Evolutionary conservation across 2,888 invertebrate species (phyloP).

Genomic region (Platynereis dumerilii): DNA sequence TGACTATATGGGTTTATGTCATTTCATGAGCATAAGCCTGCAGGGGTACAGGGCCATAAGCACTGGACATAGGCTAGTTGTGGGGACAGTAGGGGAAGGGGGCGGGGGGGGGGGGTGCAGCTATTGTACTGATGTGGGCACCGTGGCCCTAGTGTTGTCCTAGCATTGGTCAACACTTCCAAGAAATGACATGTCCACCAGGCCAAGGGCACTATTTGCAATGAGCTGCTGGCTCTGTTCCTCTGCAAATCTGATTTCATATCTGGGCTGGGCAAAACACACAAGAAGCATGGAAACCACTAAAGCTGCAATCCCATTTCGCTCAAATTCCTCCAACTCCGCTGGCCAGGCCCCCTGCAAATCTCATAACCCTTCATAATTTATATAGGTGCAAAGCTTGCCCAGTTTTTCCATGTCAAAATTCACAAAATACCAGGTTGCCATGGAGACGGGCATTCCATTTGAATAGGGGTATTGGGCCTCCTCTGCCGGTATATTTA

Average conservation of each 20-base stretch:
- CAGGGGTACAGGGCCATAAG: too few relatives aligned
- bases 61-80: too few relatives aligned
- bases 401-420: constrained; percentile 6
- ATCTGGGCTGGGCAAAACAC: not conserved
- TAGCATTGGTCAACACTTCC: too few relatives aligned
- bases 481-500: constrained; percentile 2
- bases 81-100: too few relatives aligned
- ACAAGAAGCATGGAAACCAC: constrained; percentile 6
- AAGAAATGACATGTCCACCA: too few relatives aligned
- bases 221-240: too few relatives aligned
- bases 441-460: constrained; percentile 8
- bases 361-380: constrained; percentile 9
- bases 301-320: constrained; percentile 9
- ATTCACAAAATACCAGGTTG: constrained; percentile 9
- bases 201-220: too few relatives aligned
- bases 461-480: constrained; percentile 6
- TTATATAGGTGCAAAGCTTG: not conserved
- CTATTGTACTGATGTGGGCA: too few relatives aligned
- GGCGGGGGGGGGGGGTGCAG: too few relatives aligned
- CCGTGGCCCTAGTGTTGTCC: too few relatives aligned
- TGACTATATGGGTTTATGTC: too few relatives aligned
- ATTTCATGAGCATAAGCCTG: too few relatives aligned
- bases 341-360: constrained; percentile 4
- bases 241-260: not conserved
- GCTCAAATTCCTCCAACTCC: constrained; percentile 1